A percentile compares a stretch with the other conserved stretches of the same genome.
These are phyloP conservation scores for Plectropomus leopardus DNA, from an alignment of 2,113 vertebrate genomes.

Conservation along the genomic window DNA sequence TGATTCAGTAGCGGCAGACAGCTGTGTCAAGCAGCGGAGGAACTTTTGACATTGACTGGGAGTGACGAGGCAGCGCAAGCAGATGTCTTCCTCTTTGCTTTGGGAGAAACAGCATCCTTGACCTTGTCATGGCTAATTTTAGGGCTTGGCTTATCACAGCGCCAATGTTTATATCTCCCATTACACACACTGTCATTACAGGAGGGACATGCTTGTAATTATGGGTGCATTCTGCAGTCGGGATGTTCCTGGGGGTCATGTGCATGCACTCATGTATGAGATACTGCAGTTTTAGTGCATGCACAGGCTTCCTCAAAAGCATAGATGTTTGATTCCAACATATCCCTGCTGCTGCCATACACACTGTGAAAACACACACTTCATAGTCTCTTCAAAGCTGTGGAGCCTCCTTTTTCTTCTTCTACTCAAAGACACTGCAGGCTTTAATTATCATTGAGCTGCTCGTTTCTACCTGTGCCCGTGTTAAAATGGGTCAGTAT, in stretches of 20 bases:
- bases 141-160: conserved; percentile 75
- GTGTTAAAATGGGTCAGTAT: conserved; percentile 59
- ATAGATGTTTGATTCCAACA: conserved; percentile 27
- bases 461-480: conserved; percentile 47
- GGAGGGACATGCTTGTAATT: conserved; percentile 73
- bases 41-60: conserved; percentile 79
- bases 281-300: conserved; percentile 14
- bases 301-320: conserved; percentile 17
- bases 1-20: conserved; percentile 65
- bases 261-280: conserved; percentile 17
- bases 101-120: conserved; percentile 78
- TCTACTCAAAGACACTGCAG: conserved; percentile 38
- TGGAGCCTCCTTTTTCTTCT: conserved; percentile 40
- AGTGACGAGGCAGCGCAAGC: conserved; percentile 77
- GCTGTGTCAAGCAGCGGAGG: conserved; percentile 72
- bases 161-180: conserved; percentile 82
- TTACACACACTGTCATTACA: conserved; percentile 80
- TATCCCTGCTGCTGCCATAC: not conserved
- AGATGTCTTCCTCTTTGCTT: conserved; percentile 80
- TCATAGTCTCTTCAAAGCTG: conserved; percentile 24
- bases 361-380: conserved; percentile 26
- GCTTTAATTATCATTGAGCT: conserved; percentile 44
- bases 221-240: conserved; percentile 40
- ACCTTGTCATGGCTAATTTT: conserved; percentile 82
- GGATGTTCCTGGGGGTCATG: conserved; percentile 45